Percentiles rank a stretch among this genome's conserved stretches.
Conservation (phyloP, 2,113 vertebrate species). For the Lathamus discolor region DNA sequence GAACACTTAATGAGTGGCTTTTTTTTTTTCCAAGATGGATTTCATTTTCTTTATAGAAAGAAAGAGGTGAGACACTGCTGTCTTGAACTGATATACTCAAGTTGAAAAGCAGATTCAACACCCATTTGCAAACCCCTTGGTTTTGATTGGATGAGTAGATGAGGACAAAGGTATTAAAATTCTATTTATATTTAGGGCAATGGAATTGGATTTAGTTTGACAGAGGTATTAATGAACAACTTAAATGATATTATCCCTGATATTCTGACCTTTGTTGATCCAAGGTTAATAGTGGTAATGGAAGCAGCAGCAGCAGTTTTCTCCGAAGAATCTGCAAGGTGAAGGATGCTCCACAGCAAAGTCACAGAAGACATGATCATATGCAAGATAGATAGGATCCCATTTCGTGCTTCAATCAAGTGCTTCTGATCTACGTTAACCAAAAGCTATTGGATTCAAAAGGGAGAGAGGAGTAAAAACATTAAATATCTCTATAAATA, state of each 20-base stretch:
- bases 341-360: conserved; percentile 91
- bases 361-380: conserved; percentile 98
- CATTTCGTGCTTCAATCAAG: conserved; percentile 91
- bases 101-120: background rate
- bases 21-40: background rate
- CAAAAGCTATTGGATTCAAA: conserved; percentile 79
- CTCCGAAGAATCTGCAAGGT: conserved; percentile 90
- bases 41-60: background rate
- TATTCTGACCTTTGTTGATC: conserved; percentile 90
- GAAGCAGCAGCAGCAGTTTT: conserved; percentile 86
- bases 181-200: background rate
- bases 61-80: background rate
- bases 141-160: background rate
- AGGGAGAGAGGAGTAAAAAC: background rate
- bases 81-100: background rate
- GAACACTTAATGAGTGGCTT: background rate
- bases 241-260: background rate
- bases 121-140: background rate
- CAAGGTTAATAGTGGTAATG: conserved; percentile 93
- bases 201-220: background rate
- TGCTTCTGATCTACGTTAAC: conserved; percentile 94
- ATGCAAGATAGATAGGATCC: conserved; percentile 94
- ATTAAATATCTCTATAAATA: background rate
- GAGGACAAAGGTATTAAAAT: background rate
- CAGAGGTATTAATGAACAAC: background rate